Base-by-base conservation (phyloP, 2,113 vertebrate genomes). In the Neogobius melanostomus region DNA sequence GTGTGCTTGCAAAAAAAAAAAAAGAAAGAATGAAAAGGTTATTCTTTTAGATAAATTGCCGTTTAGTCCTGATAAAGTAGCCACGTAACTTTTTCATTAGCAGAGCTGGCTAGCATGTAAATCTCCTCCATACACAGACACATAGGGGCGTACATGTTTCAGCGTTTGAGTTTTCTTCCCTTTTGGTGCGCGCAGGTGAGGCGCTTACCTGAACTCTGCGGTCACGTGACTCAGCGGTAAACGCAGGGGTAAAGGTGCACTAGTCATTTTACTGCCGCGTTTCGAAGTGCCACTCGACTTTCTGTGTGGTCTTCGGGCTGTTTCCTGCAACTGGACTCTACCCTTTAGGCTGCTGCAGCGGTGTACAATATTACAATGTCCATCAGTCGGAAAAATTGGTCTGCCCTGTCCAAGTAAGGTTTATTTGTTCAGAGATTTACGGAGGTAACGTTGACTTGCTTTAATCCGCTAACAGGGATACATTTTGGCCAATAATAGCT, bases 371-470 rank as follows among this genome's bases (percentile, higher is more conserved):
- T 62, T 2, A 6, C 82, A 8, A 98, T 98, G 96, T 94, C 95
- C 48, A 74, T 87, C 0, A 91, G 85, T 87, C 92, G 95, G 71
- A 96, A 94, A 87, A 94, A 94, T 87, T 98, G 96, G 96, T 96
- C 95, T 0, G 93, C 94, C 72, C 90, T 98, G 81, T 98, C 97
- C 91, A 97, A 95, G 97, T 98, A 88, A 90, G 90, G 72, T 60
- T 45, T 15, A 57, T 0, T n/a, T 36, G 64, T 53, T 70, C 4
- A n/a, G n/a, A 12, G 17, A 36, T 15, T 8, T 54, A 66, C 14
- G 16, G 50, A 63, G 28, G 11, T 44, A 56, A 44, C 21, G 21
- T 21, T 21, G 21, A 21, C 36, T 47, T 44, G 28, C 28, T 36
- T 36, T 3, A 4, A 36, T 36, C 28, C 28, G 28, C 28, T 36